These are phyloP conservation scores for Xestia ashworthii DNA, from an alignment of 2,888 invertebrate species.

Conservation along the genomic window DNA sequence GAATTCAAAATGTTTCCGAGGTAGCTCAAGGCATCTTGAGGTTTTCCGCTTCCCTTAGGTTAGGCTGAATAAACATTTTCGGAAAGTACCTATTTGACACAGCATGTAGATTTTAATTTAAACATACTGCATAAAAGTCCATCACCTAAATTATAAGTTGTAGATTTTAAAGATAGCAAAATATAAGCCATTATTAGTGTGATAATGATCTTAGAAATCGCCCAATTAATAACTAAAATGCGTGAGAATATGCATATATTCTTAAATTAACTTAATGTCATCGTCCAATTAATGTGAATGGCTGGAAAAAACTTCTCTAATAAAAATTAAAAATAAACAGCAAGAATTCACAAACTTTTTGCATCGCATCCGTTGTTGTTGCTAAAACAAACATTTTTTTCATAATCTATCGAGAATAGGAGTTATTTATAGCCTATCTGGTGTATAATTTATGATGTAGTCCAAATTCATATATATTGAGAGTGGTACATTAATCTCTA, in stretches of 20 bases:
- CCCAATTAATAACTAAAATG: slow-evolving; percentile 10
- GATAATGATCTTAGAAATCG: background rate
- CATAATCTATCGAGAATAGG: background rate
- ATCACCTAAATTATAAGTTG: background rate
- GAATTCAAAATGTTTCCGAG: slow-evolving; percentile 2
- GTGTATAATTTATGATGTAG: slow-evolving; percentile 50
- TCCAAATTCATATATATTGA: slow-evolving; percentile 48
- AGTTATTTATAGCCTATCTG: background rate
- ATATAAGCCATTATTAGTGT: background rate
- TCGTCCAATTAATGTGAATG: slow-evolving; percentile 21
- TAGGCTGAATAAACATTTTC: background rate
- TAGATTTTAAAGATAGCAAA: slow-evolving; percentile 11
- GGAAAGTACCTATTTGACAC: background rate
- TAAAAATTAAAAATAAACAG: background rate
- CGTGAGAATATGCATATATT: slow-evolving; percentile 6
- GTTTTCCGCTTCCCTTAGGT: background rate
- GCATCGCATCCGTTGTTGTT: slow-evolving; percentile 13
- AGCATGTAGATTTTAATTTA: background rate
- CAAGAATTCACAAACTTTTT: slow-evolving; percentile 1
- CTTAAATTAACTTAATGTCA: background rate
- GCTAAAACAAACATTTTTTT: slow-evolving; percentile 12
- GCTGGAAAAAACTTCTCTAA: background rate
- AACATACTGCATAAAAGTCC: background rate
- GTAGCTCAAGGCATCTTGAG: background rate
- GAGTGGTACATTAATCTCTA: slow-evolving; percentile 43